Conservation (phyloP, 2,888 invertebrate species). For the Candidula unifasciata region DNA sequence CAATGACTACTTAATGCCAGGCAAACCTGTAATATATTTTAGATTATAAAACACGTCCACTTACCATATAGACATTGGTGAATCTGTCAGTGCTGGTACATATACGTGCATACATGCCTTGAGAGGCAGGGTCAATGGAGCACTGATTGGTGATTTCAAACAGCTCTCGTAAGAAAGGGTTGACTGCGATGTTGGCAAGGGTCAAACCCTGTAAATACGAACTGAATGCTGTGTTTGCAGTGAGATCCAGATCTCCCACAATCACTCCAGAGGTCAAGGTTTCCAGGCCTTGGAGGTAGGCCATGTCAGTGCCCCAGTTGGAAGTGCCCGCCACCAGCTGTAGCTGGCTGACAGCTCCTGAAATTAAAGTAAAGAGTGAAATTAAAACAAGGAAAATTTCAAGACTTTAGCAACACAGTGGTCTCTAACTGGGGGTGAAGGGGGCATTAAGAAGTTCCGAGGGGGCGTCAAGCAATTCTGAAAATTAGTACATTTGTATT, state of each 20-base stretch:
- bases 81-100: slow-evolving; percentile 50
- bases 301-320: slow-evolving; percentile 59
- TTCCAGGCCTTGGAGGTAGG: slow-evolving; percentile 57
- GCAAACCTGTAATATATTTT: background rate
- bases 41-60: background rate
- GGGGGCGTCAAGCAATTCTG: no score
- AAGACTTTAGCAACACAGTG: no score
- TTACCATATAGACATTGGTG: slow-evolving; percentile 30
- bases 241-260: slow-evolving; percentile 58
- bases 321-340: slow-evolving; percentile 64
- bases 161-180: slow-evolving; percentile 63
- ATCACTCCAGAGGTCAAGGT: slow-evolving; percentile 63
- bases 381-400: no score
- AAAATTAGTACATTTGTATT: no score
- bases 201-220: slow-evolving; percentile 56
- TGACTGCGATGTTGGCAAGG: slow-evolving; percentile 59
- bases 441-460: no score
- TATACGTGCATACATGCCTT: slow-evolving; percentile 57
- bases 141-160: slow-evolving; percentile 68
- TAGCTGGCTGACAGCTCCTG: slow-evolving; percentile 57
- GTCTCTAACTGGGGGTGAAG: no score
- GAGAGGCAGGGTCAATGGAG: slow-evolving; percentile 62
- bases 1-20: no score
- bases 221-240: slow-evolving; percentile 56
- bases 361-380: background rate